These are phyloP conservation scores for Daphoenositta chrysoptera DNA, from an alignment of 2,113 vertebrate species.

Conservation along the genomic window DNA sequence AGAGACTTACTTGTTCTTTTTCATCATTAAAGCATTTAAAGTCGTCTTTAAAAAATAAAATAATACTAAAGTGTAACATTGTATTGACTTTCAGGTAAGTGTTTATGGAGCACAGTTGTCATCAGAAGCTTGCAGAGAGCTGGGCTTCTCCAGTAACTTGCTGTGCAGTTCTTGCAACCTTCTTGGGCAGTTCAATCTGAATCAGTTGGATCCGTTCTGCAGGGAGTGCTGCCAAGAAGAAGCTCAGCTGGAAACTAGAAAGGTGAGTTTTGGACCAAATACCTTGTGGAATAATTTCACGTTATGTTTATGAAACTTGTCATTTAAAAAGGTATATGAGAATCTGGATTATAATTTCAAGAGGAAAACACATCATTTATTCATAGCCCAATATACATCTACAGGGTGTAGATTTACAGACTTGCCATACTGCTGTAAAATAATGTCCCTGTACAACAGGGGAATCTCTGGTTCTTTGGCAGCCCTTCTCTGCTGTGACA, in stretches of 20 bases:
- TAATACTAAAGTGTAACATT: background rate
- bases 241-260: conserved; percentile 88
- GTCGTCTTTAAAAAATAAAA: background rate
- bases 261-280: conserved; percentile 74
- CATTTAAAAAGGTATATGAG: background rate
- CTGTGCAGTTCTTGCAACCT: conserved; percentile 95
- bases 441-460: background rate
- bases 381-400: background rate
- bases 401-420: background rate
- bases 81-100: conserved; percentile 73
- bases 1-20: background rate
- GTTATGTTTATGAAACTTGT: background rate
- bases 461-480: background rate
- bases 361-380: background rate
- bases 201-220: conserved; percentile 84
- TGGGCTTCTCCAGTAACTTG: conserved; percentile 97
- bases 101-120: conserved; percentile 84
- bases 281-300: background rate
- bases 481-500: background rate
- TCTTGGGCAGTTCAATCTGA: conserved; percentile 90
- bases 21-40: background rate
- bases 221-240: conserved; percentile 95
- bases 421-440: background rate
- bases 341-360: background rate
- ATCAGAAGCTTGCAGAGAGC: conserved; percentile 91